These are phyloP conservation scores for Tetramorium parvispinum DNA, from an alignment of 1,140 invertebrate species.

Conservation along the genomic window DNA sequence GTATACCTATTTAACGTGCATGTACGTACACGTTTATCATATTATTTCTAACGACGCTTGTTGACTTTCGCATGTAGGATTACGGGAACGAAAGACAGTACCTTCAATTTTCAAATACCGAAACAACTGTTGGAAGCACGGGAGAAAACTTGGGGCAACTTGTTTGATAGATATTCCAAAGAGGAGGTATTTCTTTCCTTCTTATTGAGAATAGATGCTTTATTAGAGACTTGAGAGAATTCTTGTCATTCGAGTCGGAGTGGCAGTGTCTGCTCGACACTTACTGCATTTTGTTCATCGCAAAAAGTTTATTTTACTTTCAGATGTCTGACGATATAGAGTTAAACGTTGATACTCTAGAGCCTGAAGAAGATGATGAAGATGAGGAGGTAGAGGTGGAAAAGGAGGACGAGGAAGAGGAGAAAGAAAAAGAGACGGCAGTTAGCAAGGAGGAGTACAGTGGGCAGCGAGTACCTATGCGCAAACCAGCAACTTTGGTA, in stretches of 20 bases:
- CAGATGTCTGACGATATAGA: slow-evolving; percentile 41
- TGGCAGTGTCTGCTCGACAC: neutral
- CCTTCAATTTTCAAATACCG: slow-evolving; percentile 51
- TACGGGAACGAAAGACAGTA: neutral
- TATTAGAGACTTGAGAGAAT: neutral
- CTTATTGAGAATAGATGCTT: neutral
- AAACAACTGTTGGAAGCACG: slow-evolving; percentile 58
- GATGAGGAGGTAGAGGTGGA: slow-evolving; percentile 26
- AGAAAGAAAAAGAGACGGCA: slow-evolving; percentile 45
- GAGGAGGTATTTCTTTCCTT: slow-evolving; percentile 62
- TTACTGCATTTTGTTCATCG: neutral
- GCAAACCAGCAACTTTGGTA: slow-evolving; percentile 69
- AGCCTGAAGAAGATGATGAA: slow-evolving; percentile 50
- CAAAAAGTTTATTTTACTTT: slow-evolving; percentile 6
- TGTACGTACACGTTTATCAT: neutral
- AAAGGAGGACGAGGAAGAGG: slow-evolving; percentile 35
- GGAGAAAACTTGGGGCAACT: slow-evolving; percentile 64
- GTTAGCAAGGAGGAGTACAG: neutral
- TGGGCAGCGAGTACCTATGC: slow-evolving; percentile 57
- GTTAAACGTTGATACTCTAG: slow-evolving; percentile 51
- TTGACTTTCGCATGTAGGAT: slow-evolving; percentile 26
- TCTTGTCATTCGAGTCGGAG: neutral
- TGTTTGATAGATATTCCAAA: slow-evolving; percentile 73
- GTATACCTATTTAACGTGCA: neutral
- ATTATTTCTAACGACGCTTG: neutral